These are phyloP conservation scores for Diadophis punctatus DNA, from an alignment of 2,113 vertebrate genomes.

Conservation along the genomic window DNA sequence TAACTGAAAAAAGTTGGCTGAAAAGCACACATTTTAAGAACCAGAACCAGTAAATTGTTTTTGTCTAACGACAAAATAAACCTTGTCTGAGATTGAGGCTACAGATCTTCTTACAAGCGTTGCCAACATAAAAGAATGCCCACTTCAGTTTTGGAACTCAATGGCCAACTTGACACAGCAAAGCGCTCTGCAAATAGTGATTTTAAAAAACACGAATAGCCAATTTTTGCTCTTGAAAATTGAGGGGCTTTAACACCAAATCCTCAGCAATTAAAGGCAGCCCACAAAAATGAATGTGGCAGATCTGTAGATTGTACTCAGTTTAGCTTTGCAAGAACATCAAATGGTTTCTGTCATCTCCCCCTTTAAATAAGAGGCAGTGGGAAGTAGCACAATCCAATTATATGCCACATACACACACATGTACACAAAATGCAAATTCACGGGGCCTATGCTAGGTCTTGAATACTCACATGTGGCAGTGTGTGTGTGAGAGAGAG, in stretches of 20 bases:
- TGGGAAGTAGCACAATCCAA: background rate
- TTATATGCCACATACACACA: background rate
- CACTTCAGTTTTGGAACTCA: background rate
- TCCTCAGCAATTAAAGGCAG: background rate
- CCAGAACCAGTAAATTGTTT: background rate
- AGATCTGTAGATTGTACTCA: background rate
- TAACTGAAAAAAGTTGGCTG: background rate
- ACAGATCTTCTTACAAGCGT: background rate
- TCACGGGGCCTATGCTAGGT: background rate
- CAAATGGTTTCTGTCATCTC: background rate
- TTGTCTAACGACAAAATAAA: background rate
- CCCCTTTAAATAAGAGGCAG: background rate
- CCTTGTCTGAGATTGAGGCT: background rate
- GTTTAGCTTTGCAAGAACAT: background rate
- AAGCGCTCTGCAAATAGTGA: background rate
- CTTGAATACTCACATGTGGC: background rate
- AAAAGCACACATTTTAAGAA: fast-evolving
- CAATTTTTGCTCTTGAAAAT: background rate
- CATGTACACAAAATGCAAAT: background rate
- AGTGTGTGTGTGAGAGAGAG: background rate
- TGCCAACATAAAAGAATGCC: background rate
- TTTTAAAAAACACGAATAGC: background rate
- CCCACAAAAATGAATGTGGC: background rate
- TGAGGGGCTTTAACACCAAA: background rate
- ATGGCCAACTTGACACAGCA: background rate